Percentiles rank a stretch among this genome's conserved stretches.
Evolutionary conservation across 1,140 invertebrate species (phyloP).

Genomic region (Lasioglossum baleicum): DNA sequence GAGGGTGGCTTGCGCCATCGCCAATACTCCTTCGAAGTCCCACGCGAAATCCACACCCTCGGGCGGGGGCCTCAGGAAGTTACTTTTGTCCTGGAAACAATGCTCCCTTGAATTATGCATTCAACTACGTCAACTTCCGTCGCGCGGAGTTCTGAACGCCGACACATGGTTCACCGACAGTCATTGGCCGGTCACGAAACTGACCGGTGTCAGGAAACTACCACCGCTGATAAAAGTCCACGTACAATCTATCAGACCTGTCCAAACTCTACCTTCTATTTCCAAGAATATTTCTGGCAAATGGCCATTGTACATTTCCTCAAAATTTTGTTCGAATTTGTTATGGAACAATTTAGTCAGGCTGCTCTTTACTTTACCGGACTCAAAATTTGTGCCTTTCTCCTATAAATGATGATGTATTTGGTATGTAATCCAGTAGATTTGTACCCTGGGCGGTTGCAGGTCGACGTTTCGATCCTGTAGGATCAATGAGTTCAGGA

Average conservation of each 20-base stretch:
- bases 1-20: conserved; percentile 95
- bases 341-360: too few relatives aligned
- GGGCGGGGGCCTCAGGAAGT: conserved; percentile 97
- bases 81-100: conserved; percentile 91
- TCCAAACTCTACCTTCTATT: background rate
- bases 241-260: background rate
- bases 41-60: conserved; percentile 97
- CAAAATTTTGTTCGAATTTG: too few relatives aligned
- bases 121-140: conserved; percentile 11
- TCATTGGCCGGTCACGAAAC: background rate
- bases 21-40: conserved; percentile 94
- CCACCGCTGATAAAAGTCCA: background rate
- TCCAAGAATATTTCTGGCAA: too few relatives aligned
- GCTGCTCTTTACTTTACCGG: too few relatives aligned
- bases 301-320: too few relatives aligned
- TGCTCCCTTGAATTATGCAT: conserved; percentile 7
- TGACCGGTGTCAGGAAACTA: too few relatives aligned
- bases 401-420: too few relatives aligned
- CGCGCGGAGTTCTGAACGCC: background rate
- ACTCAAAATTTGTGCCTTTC: too few relatives aligned
- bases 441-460: too few relatives aligned
- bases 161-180: background rate
- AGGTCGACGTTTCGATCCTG: too few relatives aligned
- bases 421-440: too few relatives aligned
- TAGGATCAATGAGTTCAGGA: too few relatives aligned